Evolutionary conservation across 2,888 invertebrate genomes (phyloP).

Genomic region (Ectobius pallidus): DNA sequence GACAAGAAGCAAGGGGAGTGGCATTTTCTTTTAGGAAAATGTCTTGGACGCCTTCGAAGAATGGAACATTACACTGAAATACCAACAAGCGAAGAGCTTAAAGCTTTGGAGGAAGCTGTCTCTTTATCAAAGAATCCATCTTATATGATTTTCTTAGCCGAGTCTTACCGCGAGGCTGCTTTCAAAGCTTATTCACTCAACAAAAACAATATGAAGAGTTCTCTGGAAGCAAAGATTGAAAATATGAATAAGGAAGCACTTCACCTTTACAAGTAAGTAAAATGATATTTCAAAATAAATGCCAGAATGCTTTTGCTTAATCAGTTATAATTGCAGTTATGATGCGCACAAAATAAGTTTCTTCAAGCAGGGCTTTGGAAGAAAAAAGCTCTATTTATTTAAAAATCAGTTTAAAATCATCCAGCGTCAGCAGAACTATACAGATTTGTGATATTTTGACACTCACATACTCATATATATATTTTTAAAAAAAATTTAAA

Average conservation of each 20-base stretch:
- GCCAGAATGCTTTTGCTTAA: too few relatives aligned
- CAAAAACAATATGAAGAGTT: not conserved
- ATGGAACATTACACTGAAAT: not conserved
- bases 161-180: constrained; percentile 32
- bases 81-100: constrained; percentile 29
- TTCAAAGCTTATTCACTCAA: not conserved
- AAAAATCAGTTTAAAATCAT: not conserved
- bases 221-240: not conserved
- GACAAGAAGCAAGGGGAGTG: constrained; percentile 25
- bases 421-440: too few relatives aligned
- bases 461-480: not conserved
- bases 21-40: constrained; percentile 35
- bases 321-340: too few relatives aligned
- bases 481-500: not conserved
- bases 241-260: constrained; percentile 22
- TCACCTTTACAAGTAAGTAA: constrained; percentile 29
- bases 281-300: not conserved
- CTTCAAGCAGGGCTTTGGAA: not conserved
- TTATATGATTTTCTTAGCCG: constrained; percentile 31
- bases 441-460: too few relatives aligned
- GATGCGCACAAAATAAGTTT: too few relatives aligned
- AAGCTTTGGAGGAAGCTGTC: constrained; percentile 24
- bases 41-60: constrained; percentile 27
- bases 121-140: constrained; percentile 5
- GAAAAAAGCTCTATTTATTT: not conserved